Evolutionary conservation across 1,140 invertebrate species (phyloP), one percentile per base, ranked within the genome.

Genomic region (Megalopta genalis): DNA sequence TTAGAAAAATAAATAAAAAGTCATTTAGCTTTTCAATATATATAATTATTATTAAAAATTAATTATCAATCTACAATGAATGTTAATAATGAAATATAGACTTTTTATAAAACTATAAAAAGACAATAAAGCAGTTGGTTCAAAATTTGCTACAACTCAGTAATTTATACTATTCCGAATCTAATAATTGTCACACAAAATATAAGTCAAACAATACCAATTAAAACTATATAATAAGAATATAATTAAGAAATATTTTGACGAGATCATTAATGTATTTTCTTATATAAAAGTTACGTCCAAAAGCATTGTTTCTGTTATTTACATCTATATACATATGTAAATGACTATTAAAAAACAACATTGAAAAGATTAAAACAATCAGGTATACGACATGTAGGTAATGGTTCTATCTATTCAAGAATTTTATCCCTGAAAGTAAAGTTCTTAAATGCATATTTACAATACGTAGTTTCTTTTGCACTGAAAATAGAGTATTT

Each of bases 221-320:
- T 4, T 46, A 60, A 68, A 60, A 23, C 18, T 16, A 32, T 46
- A 1, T 9, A 75, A 21, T 52, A 67, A 75, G 37, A n/a, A 25
- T 75, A 14, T 27, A 59, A 42, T 46, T 18, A 52, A 52, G 49
- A 66, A 49, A 37, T 0, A 68, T 37, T 67, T 23, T 67, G 21
- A n/a, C 59, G 54, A 76, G 74, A 68, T 76, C 65, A 46, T 60
- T 68, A 21, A 76, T 18, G 46, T 49, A 12, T 25, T 76, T 76
- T 60, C 74, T 46, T 60, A 60, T 52, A 49, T 60, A 68, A 59
- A 60, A 23, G 60, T 62, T 77, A 68, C 46, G 21, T 69, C 18
- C 37, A 60, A 59, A 77, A 62, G 52, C 49, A 65, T 74, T 21
- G 8, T 27, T 66, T 59, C 10, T 66, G 39, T 25, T 75, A 77